Evolutionary conservation across 2,888 invertebrate species (phyloP).

Genomic region (Cremastinae sp.): DNA sequence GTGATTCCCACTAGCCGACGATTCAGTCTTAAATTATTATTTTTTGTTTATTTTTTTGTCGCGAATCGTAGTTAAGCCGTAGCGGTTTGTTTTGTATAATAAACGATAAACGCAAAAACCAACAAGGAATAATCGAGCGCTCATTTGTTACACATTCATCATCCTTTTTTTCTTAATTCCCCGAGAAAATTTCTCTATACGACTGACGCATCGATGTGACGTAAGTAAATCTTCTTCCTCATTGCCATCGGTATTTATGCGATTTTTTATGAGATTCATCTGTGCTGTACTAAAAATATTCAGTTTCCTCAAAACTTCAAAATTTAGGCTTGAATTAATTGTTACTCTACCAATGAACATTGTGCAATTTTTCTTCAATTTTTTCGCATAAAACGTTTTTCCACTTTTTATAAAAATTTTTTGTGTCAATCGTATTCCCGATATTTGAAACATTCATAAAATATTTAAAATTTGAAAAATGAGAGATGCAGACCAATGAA

Average conservation of each 20-base stretch:
- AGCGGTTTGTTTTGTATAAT: constrained; percentile 72
- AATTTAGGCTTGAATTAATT: no score
- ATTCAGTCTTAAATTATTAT: constrained; percentile 64
- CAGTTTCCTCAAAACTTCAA: no score
- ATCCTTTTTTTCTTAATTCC: neutral
- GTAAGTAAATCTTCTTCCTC: constrained; percentile 3
- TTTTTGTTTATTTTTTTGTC: constrained; percentile 49
- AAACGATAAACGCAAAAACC: constrained; percentile 65
- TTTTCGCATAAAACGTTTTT: no score
- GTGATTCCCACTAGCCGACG: constrained; percentile 69
- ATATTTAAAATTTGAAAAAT: no score
- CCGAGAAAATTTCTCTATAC: neutral
- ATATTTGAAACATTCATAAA: no score
- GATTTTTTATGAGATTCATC: neutral
- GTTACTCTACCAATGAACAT: no score
- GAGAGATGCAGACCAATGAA: no score
- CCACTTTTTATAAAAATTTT: no score
- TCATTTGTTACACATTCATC: constrained; percentile 1
- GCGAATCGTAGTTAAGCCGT: constrained; percentile 66
- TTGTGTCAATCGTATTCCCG: no score
- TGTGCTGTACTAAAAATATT: no score
- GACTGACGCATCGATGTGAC: neutral
- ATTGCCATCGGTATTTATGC: neutral
- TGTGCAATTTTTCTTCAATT: no score
- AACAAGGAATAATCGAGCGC: constrained; percentile 9